A percentile compares a stretch with the other conserved stretches of the same genome.
Conservation (phyloP, 2,113 vertebrate genomes). For the Nesogale talazaci region DNA sequence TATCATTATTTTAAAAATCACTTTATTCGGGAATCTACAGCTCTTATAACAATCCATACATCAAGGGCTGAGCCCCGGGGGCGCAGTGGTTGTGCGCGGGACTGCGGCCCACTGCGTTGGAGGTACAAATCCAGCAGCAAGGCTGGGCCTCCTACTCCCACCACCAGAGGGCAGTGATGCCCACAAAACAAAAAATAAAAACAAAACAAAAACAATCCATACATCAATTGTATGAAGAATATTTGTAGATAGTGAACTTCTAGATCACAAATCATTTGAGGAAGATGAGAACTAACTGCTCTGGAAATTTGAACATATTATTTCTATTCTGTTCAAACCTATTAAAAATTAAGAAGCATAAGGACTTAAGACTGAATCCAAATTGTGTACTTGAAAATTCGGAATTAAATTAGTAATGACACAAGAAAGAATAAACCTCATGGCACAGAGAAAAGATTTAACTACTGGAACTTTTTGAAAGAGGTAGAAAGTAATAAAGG, state of each 20-base stretch:
- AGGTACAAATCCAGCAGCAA: no score
- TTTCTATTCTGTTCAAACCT: neutral
- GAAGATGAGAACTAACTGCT: conserved; percentile 8
- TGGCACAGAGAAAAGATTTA: neutral
- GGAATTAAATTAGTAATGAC: conserved; percentile 39
- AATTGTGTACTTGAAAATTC: conserved; percentile 20
- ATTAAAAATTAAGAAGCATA: conserved; percentile 14
- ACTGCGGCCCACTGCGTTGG: no score
- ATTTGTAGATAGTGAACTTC: neutral
- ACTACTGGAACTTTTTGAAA: neutral
- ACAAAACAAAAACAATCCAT: no score
- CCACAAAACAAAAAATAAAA: no score
- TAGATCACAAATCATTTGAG: conserved; percentile 38
- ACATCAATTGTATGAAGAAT: no score
- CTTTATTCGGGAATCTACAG: no score
- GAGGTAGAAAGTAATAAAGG: conserved; percentile 2
- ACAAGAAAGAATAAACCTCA: neutral
- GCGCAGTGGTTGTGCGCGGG: no score
- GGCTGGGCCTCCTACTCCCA: no score
- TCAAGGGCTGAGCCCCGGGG: no score
- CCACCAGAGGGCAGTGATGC: no score
- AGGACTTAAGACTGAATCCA: conserved; percentile 2
- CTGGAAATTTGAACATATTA: conserved; percentile 6
- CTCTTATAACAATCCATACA: no score
- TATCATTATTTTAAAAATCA: no score